phyloP scores from a whole-genome alignment of 2,888 invertebrate species.

The Phortica magna region DNA sequence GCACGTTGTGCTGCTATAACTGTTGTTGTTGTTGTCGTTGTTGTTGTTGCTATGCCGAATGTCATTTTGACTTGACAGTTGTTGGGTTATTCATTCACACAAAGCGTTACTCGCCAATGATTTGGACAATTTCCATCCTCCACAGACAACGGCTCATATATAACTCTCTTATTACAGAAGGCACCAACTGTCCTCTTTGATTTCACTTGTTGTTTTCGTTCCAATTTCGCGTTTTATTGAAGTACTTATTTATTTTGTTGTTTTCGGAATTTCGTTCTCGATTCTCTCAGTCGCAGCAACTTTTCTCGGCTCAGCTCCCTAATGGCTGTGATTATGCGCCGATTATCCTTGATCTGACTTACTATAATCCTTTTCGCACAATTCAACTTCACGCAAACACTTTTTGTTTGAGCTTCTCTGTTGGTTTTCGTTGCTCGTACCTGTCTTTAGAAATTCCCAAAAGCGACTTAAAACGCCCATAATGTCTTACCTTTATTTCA shows the following conservation, averaged over 20 bases:
- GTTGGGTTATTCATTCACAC: conserved; percentile 45
- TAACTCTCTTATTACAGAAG: neutral
- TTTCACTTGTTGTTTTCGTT: neutral
- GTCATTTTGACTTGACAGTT: conserved; percentile 51
- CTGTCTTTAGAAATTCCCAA: neutral
- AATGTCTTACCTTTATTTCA: neutral
- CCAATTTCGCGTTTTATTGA: neutral
- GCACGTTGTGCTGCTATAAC: conserved; percentile 2
- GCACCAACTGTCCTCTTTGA: neutral
- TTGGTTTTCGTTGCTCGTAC: conserved; percentile 37
- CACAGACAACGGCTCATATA: no score
- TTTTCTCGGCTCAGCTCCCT: conserved; percentile 55
- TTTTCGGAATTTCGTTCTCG: neutral
- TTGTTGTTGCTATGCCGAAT: conserved; percentile 43
- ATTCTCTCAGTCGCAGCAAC: neutral
- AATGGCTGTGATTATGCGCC: conserved; percentile 71
- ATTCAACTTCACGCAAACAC: conserved; percentile 34
- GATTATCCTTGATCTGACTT: conserved; percentile 65
- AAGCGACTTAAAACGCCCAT: conserved; percentile 45
- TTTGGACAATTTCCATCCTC: conserved; percentile 18
- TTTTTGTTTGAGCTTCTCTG: conserved; percentile 40
- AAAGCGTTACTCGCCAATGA: conserved; percentile 11
- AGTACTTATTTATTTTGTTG: neutral
- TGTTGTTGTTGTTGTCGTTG: conserved; percentile 33
- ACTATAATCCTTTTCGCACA: conserved; percentile 16